Percentiles rank a stretch among this genome's conserved stretches.
Conservation (phyloP, 2,888 invertebrate genomes). For the Acanthosepion lycidas region DNA sequence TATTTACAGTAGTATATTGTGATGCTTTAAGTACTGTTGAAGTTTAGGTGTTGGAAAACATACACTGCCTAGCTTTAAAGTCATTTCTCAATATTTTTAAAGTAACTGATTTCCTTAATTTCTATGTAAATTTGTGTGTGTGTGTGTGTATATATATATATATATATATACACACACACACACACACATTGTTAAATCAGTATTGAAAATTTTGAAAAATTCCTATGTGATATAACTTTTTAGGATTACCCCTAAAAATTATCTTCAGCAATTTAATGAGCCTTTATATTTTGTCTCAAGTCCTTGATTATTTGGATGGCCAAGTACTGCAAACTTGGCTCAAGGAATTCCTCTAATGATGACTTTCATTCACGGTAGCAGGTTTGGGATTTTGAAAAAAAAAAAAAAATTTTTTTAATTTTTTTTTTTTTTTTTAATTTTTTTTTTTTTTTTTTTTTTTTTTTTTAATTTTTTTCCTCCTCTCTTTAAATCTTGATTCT, state of each 20-base stretch:
- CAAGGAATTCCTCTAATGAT: background rate
- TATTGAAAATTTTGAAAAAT: background rate
- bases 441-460: background rate
- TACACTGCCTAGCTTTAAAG: too few species aligned
- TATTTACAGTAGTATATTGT: too few species aligned
- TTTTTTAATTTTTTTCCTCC: background rate
- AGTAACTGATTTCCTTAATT: too few species aligned
- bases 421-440: background rate
- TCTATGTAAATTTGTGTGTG: too few species aligned
- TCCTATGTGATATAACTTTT: background rate
- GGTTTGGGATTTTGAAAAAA: background rate
- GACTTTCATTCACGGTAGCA: background rate
- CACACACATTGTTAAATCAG: too few species aligned
- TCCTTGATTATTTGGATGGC: background rate
- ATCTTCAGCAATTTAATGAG: background rate
- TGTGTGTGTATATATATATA: too few species aligned
- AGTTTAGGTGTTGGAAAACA: too few species aligned
- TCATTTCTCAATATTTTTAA: too few species aligned
- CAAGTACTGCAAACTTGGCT: background rate
- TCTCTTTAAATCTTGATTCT: conserved; percentile 16
- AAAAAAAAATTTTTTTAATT: background rate
- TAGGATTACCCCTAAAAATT: too few species aligned
- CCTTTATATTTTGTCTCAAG: background rate
- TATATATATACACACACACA: too few species aligned
- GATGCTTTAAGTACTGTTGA: too few species aligned